phyloP scores from a whole-genome alignment of 64 coral and sea anemone genomes.

The Platygyra sinensis region DNA sequence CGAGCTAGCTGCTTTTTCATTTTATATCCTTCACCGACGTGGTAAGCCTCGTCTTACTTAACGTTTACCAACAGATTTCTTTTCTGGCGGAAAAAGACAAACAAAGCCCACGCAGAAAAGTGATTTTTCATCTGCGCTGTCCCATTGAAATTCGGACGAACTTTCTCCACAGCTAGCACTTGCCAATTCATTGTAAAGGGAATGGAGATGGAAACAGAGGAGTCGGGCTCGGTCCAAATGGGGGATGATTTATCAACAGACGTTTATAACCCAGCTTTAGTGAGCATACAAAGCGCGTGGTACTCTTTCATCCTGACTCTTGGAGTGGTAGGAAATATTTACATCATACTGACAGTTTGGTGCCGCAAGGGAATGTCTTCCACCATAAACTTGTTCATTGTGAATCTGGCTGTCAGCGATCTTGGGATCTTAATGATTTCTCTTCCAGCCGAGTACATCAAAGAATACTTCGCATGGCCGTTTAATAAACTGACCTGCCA shows the following conservation, averaged over 20 bases:
- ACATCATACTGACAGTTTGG: constrained; percentile 73
- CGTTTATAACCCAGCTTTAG: background rate
- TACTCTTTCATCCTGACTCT: constrained; percentile 85
- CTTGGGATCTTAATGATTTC: constrained; percentile 90
- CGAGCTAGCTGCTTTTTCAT: background rate
- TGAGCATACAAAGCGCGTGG: constrained; percentile 70
- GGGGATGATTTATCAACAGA: background rate
- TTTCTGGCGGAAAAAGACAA: background rate
- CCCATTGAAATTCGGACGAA: too few species aligned
- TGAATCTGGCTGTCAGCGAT: constrained; percentile 89
- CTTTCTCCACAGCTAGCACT: too few species aligned
- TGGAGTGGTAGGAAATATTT: constrained; percentile 84
- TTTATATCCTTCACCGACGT: background rate
- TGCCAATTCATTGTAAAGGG: background rate
- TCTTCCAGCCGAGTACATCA: constrained; percentile 68
- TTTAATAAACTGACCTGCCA: constrained; percentile 79
- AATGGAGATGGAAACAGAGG: background rate
- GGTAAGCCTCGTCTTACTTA: background rate
- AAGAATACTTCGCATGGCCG: constrained; percentile 85
- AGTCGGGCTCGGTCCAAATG: background rate
- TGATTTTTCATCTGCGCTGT: background rate
- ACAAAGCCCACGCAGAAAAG: background rate
- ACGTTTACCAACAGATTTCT: background rate
- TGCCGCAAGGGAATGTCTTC: constrained; percentile 69
- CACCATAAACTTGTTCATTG: constrained; percentile 88